Evolutionary conservation across 2,797 vertebrate genomes (phyloP), one percentile per base, ranked within the genome.

Genomic region (Chaetophractus vellerosus): DNA sequence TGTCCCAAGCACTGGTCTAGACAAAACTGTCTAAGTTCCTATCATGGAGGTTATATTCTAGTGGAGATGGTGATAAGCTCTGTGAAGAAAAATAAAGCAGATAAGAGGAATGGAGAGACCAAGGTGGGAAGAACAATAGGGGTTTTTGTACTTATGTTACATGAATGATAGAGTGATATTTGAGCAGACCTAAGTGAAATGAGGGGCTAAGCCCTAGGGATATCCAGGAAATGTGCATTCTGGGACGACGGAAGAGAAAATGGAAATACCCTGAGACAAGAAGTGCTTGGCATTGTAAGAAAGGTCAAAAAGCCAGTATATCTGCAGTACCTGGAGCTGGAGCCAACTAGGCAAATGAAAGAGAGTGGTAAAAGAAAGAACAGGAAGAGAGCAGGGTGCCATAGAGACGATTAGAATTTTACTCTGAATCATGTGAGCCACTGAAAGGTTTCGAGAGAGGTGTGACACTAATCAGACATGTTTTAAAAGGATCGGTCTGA

Each of bases 11-110:
- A 57, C 6, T 63, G 14, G 52, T 16, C 15, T n/a, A 86, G 74
- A 80, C 15, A 41, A 64, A 83, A 82, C 6, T 45, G 0, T 52
- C 64, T 45, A 48, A 48, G 36, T 28, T 48, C 38, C 83, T 76
- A 45, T 21, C 81, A 82, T 33, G 9, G 21, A 84, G 1, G 69
- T 93, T 84, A 3, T 21, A 74, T 24, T 75, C 23, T 33, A 31
- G 19, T 33, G 12, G 26, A 31, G 23, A 86, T 28, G 23, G 24
- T 28, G 48, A 16, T 28, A 55, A 14, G 19, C 45, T 75, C n/a
- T 33, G 41, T 69, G 24, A 90, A 75, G 11, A 69, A 75, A 93
- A 90, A 88, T 76, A 85, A 89, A 90, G 19, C 4, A 21, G 48
- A 24, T 31, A n/a, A 31, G 26, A 68, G 10, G 3, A 6, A 72